Base-by-base conservation (phyloP, 1,140 invertebrate genomes). In the Pteromalus puparum region DNA sequence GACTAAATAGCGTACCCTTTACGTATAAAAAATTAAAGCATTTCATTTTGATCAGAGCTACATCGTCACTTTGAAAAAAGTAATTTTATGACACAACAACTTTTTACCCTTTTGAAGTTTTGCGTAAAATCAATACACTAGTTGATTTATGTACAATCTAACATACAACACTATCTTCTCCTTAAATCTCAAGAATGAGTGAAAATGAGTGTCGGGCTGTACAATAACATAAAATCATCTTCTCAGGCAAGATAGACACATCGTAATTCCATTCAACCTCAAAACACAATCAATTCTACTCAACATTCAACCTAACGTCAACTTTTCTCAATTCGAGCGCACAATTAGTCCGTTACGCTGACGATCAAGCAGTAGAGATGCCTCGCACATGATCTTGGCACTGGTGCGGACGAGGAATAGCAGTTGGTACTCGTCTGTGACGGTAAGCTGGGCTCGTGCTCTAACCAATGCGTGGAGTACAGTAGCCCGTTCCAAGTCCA, bases 401-500 rank as follows among this genome's bases (percentile, higher is more conserved):
- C 95, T 96, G 4, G 96, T 97, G 74, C 96, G 93, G 7, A 97
- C 97, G 86, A 97, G 94, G 91, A 97, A 97, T 89, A 96, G 94
- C 15, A 97, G 90, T 89, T 97, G 97, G 88, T 96, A 96, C 88
- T 97, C 96, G 89, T 97, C 96, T 84, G 95, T 95, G 6, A 96
- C 95, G 53, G 96, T 96, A 68, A 97, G 89, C n/a, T 96, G 95
- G 3, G 96, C 94, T 83, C 96, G 94, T 0, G 95, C 95, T 74
- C 96, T 94, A 0, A 97, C 96, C 12, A 97, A 88, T 0, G 96
- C 96, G 85, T 97, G 97, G 5, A 97, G 92, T 1, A 97, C 95
- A 0, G 96, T 97, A 3, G 97, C 97, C 28, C 97, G 93, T 89
- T 97, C 97, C 15, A 97, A 92, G 89, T 97, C 97, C 65, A 98